Conservation (phyloP, 2,888 invertebrate species). For the Seira ritae region DNA sequence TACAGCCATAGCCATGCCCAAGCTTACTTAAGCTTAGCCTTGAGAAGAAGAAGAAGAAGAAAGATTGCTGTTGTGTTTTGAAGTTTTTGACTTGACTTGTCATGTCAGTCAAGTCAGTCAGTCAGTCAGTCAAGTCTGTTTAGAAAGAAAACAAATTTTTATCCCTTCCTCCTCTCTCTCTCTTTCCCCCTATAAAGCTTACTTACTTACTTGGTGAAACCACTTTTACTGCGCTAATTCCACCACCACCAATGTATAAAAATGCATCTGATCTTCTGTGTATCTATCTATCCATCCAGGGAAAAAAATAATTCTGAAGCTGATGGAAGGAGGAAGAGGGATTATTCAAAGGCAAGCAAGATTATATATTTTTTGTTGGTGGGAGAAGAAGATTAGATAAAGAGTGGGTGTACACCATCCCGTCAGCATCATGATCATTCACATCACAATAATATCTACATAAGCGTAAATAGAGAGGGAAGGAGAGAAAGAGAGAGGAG, state of each 20-base stretch:
- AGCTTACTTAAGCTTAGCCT: not conserved
- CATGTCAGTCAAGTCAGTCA: slow-evolving; percentile 55
- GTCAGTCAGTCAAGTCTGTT: slow-evolving; percentile 8
- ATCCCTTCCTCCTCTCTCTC: slow-evolving; percentile 21
- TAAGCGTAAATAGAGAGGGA: not conserved
- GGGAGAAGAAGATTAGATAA: slow-evolving; percentile 63
- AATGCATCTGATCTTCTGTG: no score
- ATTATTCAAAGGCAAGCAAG: not conserved
- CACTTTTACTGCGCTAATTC: not conserved
- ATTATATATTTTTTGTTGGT: not conserved
- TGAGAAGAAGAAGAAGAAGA: not conserved
- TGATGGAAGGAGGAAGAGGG: no score
- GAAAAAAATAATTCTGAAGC: no score
- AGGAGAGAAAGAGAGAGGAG: not conserved
- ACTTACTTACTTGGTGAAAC: no score
- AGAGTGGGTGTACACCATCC: slow-evolving; percentile 62
- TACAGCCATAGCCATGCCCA: not conserved
- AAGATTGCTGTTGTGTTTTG: slow-evolving; percentile 27
- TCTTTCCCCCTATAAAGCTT: no score
- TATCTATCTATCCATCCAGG: no score
- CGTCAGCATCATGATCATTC: slow-evolving; percentile 34
- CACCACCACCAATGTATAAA: not conserved
- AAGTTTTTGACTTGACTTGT: slow-evolving; percentile 41
- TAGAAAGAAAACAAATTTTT: not conserved
- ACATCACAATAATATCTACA: slow-evolving; percentile 25